Conservation (phyloP, 2,888 invertebrate genomes). For the Pecten maximus region DNA sequence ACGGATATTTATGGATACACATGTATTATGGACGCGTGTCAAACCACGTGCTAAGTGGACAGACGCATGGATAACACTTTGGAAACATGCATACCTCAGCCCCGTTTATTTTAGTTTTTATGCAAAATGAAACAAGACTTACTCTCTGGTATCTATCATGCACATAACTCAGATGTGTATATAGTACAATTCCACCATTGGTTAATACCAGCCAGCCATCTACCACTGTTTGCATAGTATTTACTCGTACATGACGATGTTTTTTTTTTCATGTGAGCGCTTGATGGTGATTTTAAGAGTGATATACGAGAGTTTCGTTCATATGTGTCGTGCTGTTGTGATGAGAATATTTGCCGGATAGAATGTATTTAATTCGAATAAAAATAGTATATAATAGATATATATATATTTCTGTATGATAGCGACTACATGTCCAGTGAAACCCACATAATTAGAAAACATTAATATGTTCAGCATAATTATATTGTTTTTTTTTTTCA, state of each 20-base stretch:
- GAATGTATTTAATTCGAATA: constrained; percentile 21
- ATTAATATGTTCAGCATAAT: not conserved
- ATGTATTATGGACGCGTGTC: not conserved
- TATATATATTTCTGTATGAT: constrained; percentile 21
- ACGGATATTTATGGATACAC: not conserved
- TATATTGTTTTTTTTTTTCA: not conserved
- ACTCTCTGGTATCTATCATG: not conserved
- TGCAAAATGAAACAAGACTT: constrained; percentile 28
- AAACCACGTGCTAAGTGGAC: not conserved
- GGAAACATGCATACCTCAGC: constrained; percentile 35
- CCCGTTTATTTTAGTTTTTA: constrained; percentile 35
- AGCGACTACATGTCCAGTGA: not conserved
- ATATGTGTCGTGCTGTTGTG: constrained; percentile 4
- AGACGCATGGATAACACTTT: not conserved
- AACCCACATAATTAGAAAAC: not conserved
- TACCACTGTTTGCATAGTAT: not conserved
- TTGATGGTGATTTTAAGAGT: constrained; percentile 1
- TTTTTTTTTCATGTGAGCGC: not conserved
- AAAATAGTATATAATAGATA: constrained; percentile 7
- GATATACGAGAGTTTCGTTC: constrained; percentile 18
- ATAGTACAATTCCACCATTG: not conserved
- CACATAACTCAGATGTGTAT: not conserved
- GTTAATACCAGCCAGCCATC: not conserved
- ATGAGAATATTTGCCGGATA: constrained; percentile 17
- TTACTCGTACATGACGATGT: not conserved